phyloP scores from a whole-genome alignment of 2,888 invertebrate genomes.

The Drosophila antonietae region DNA sequence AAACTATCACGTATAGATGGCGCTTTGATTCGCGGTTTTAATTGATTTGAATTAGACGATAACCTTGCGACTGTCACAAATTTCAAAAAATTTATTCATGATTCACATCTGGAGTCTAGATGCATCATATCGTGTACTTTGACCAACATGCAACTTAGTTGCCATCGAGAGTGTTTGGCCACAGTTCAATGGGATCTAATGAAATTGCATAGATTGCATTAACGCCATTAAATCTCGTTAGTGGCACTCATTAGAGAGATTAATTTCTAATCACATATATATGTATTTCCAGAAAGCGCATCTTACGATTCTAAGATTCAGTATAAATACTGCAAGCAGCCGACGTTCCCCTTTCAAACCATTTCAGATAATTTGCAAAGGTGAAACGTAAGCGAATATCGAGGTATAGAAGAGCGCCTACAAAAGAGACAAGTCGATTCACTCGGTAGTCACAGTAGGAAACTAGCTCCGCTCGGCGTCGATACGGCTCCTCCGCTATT shows the following conservation, averaged over 20 bases:
- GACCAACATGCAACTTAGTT: slow-evolving; percentile 12
- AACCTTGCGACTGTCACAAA: background rate
- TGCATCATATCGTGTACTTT: slow-evolving; percentile 13
- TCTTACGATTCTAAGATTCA: background rate
- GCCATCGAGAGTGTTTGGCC: background rate
- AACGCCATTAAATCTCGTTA: slow-evolving; percentile 5
- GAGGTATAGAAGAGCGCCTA: background rate
- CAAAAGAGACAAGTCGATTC: background rate
- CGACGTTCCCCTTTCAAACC: slow-evolving; percentile 14
- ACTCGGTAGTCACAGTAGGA: background rate
- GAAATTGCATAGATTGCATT: background rate
- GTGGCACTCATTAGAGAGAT: background rate
- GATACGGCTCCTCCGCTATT: background rate
- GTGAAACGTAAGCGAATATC: slow-evolving; percentile 3
- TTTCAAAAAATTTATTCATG: slow-evolving; percentile 5
- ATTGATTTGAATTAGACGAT: background rate
- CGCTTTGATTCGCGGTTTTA: slow-evolving; percentile 2
- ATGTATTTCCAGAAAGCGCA: background rate
- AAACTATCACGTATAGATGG: slow-evolving; percentile 1
- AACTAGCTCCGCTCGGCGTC: background rate
- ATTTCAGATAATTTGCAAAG: background rate
- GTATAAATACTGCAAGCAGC: slow-evolving; percentile 27
- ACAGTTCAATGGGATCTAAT: slow-evolving; percentile 18
- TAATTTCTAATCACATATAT: background rate
- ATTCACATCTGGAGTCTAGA: slow-evolving; percentile 17